phyloP scores from a whole-genome alignment of 2,888 invertebrate genomes.

The Brenthis ino region DNA sequence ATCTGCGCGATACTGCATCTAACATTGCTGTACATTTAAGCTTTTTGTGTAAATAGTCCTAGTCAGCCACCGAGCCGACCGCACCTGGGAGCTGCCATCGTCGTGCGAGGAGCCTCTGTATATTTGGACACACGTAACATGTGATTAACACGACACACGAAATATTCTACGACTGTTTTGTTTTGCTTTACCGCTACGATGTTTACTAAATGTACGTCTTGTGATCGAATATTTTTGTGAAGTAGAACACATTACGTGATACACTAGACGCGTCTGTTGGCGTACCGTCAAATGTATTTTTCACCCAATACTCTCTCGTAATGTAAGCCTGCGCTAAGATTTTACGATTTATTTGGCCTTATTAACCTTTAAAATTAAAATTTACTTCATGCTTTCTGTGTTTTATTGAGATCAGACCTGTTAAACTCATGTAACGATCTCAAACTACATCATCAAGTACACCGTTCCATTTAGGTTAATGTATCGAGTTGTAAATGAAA shows the following conservation, averaged over 20 bases:
- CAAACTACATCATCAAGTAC: slow-evolving; percentile 44
- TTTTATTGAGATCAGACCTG: slow-evolving; percentile 59
- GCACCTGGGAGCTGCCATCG: slow-evolving; percentile 53
- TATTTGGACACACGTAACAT: slow-evolving; percentile 69
- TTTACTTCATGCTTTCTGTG: slow-evolving; percentile 72
- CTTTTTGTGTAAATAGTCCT: slow-evolving; percentile 81
- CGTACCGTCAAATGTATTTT: slow-evolving; percentile 78
- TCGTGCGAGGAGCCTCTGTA: slow-evolving; percentile 52
- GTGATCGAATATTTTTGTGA: slow-evolving; percentile 63
- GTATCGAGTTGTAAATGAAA: slow-evolving; percentile 51
- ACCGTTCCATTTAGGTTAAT: slow-evolving; percentile 49
- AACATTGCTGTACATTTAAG: slow-evolving; percentile 80
- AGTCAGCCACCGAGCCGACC: slow-evolving; percentile 56
- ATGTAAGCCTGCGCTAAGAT: slow-evolving; percentile 73
- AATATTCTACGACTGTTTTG: slow-evolving; percentile 74
- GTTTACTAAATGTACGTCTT: slow-evolving; percentile 69
- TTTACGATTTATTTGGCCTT: slow-evolving; percentile 69
- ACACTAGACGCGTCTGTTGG: slow-evolving; percentile 64
- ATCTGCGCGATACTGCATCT: slow-evolving; percentile 77
- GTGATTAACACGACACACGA: slow-evolving; percentile 79
- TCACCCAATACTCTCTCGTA: slow-evolving; percentile 80
- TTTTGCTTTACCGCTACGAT: slow-evolving; percentile 82
- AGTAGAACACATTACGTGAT: slow-evolving; percentile 62
- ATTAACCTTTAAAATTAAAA: slow-evolving; percentile 70
- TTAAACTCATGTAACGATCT: slow-evolving; percentile 53